Conservation (phyloP, 2,113 vertebrate species). For the Macrotus californicus region DNA sequence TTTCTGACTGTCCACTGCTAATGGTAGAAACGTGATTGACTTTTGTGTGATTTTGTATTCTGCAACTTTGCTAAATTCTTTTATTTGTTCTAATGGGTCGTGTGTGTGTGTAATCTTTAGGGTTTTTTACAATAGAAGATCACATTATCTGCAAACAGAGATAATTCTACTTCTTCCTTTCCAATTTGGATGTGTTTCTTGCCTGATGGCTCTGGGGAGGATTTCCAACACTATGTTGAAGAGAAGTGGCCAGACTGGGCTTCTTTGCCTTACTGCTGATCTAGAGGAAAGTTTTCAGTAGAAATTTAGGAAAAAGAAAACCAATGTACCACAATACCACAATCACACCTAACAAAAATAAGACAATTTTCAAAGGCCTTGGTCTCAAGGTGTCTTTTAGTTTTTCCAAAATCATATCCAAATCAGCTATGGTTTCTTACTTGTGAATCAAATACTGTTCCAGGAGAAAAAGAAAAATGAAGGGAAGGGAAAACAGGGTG, state of each 20-base stretch:
- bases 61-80: background rate
- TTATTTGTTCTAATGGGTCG: background rate
- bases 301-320: background rate
- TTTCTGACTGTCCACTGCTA: background rate
- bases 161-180: background rate
- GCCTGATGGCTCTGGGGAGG: background rate
- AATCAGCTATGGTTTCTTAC: background rate
- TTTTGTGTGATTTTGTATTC: background rate
- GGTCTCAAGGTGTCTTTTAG: background rate
- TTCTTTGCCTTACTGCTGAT: background rate
- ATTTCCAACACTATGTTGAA: background rate
- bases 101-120: background rate
- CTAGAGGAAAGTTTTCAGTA: background rate
- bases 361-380: background rate
- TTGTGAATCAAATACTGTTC: background rate
- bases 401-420: background rate
- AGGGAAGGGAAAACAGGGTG: background rate
- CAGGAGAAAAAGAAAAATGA: background rate
- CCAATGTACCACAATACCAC: background rate
- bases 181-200: background rate
- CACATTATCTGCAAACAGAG: background rate
- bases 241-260: background rate
- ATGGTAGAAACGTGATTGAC: background rate
- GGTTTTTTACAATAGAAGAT: background rate
- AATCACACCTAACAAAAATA: background rate